phyloP scores from a whole-genome alignment of 2,888 invertebrate genomes.

The Drosophila mimica region DNA sequence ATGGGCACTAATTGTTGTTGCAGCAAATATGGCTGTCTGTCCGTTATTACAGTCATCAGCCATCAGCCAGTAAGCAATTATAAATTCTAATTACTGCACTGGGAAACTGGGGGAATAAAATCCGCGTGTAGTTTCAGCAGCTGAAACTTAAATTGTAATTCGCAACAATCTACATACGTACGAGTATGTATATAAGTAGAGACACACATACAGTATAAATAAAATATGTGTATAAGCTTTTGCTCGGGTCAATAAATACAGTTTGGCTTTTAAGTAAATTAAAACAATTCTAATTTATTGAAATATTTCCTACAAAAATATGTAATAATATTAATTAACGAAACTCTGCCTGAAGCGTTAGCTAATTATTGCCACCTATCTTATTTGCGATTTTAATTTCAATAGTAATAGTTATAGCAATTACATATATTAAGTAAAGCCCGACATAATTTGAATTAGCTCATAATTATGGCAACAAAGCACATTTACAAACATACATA shows the following conservation, averaged over 20 bases:
- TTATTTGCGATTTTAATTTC: not conserved
- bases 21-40: slow-evolving; percentile 7
- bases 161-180: slow-evolving; percentile 30
- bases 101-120: slow-evolving; percentile 25
- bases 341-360: not conserved
- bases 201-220: not conserved
- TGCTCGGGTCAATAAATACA: not conserved
- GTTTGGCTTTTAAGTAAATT: not conserved
- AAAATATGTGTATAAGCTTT: not conserved
- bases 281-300: not conserved
- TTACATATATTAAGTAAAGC: not conserved
- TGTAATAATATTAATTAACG: not conserved
- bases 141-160: slow-evolving; percentile 45
- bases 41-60: slow-evolving; percentile 16
- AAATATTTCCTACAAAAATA: not conserved
- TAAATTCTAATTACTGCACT: slow-evolving; percentile 46
- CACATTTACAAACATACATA: not conserved
- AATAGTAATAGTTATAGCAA: not conserved
- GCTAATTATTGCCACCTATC: not conserved
- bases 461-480: not conserved
- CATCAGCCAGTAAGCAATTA: slow-evolving; percentile 41
- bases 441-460: not conserved
- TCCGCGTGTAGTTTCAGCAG: slow-evolving; percentile 42
- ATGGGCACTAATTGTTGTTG: slow-evolving; percentile 54
- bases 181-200: not conserved